Base-by-base conservation (phyloP, 2,888 invertebrate species). In the Drosophila suboccidentalis region DNA sequence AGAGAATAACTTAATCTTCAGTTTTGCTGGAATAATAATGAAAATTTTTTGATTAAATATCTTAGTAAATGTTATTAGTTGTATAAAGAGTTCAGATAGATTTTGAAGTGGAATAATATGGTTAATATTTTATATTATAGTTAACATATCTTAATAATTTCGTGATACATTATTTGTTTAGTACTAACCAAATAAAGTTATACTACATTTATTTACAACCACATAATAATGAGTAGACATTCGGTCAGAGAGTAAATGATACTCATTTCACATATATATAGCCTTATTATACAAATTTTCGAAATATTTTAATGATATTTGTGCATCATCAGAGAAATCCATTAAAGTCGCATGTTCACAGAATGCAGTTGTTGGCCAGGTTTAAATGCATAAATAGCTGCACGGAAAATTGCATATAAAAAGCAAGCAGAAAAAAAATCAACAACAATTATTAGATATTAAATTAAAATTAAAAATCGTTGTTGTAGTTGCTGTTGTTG, bases 391-490 rank as follows among this genome's bases (percentile, higher is more conserved):
- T 53, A 68, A 80, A 80, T 77, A 63, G 75, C 70, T 62, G 75
- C 75, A 79, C 77, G 77, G 46, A 75, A 72, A 72, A 36, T 71
- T 44, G 61, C 68, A 46, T 71, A 19, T 39, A 62, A 43, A 43
- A 43, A 3, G 61, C 68, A 43, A 74, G 15, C 13, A 38, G 2
- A 13, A 36, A 38, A 38, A 38, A 69, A 59, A 71, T 34, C 75
- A 75, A 69, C 62, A 80, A 74, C 76, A 79, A 82, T 89, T 85
- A 89, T 89, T 89, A 87, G 88, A 87, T 85, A 85, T 89, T 89
- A 85, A 89, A 87, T 79, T 72, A 82, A 85, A 85, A 87, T 79
- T 89, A 72, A 87, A 74, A 70, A 72, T 71, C 71, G 84, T 39
- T 70, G 76, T 69, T 73, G 68, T 32, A 50, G 34, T 49, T 49